Percentiles rank a stretch among this genome's conserved stretches.
These are phyloP conservation scores for Gari tellinella DNA, from an alignment of 2,888 invertebrate genomes.

Conservation along the genomic window DNA sequence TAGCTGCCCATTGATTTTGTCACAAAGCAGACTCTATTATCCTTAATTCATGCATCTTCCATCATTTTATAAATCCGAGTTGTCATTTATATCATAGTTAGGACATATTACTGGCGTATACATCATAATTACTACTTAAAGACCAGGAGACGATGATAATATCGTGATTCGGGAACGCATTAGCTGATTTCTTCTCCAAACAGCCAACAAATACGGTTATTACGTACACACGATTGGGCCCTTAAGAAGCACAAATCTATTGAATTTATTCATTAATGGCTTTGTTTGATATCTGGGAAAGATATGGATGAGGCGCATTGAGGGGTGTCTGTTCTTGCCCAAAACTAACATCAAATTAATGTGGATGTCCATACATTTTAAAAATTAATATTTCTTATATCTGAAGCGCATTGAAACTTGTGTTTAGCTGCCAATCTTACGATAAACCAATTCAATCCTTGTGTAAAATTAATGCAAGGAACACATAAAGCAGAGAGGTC, in stretches of 20 bases:
- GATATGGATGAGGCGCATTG: not conserved
- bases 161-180: slow-evolving; percentile 7
- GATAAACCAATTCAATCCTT: too few relatives aligned
- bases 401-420: too few relatives aligned
- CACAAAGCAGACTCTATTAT: not conserved
- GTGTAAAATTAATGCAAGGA: too few relatives aligned
- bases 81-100: slow-evolving; percentile 46
- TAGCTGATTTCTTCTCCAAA: slow-evolving; percentile 18
- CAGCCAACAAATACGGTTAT: slow-evolving; percentile 24
- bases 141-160: slow-evolving; percentile 3
- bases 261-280: slow-evolving; percentile 32
- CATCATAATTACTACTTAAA: slow-evolving; percentile 34
- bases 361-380: too few relatives aligned
- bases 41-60: slow-evolving; percentile 30
- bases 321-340: too few relatives aligned
- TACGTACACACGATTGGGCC: slow-evolving; percentile 24
- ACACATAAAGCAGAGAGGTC: too few relatives aligned
- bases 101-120: slow-evolving; percentile 34
- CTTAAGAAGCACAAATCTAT: slow-evolving; percentile 29
- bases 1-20: not conserved
- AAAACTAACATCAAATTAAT: too few relatives aligned
- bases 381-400: too few relatives aligned
- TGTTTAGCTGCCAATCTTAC: too few relatives aligned
- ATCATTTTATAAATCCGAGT: slow-evolving; percentile 19
- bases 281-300: slow-evolving; percentile 15